Evolutionary conservation across 2,888 invertebrate genomes (phyloP), one percentile per base, ranked within the genome.

Genomic region (Apoderus coryli): DNA sequence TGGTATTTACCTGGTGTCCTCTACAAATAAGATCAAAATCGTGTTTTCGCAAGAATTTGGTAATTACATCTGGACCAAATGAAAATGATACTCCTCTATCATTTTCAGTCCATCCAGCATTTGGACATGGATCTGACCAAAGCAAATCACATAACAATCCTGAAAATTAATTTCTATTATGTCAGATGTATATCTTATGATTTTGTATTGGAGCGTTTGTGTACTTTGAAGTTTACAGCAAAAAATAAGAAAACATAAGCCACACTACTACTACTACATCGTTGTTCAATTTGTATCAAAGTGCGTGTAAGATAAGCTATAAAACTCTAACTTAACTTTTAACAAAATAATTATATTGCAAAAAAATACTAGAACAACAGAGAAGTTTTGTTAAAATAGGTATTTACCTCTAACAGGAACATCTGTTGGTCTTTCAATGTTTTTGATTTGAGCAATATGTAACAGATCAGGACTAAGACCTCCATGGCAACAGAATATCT

Each of bases 401-500:
- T 3, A 11, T 10, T 28, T 39, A 46, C 47, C 49, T 39, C 43
- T 33, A 9, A 35, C 36, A 4, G 53, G 50, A 14, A 53, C 41
- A 19, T 47, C 46, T 10, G 37, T 41, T 3, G 54, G 54, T 27
- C 54, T 40, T 33, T 39, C 12, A 14, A 53, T 50, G 29, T 44
- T 43, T 31, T 44, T 39, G 25, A 55, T 52, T 42, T 54, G 51
- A 19, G 44, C 44, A 11, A 55, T 43, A 25, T 48, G 42, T 14
- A 46, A 29, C 22, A 55, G 42, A 32, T 53, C 49, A 4, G 55
- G 55, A 38, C 55, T 55, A n/a, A 55, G 38, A 3, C 55, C 55
- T 11, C 55, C 55, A 35, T 55, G 55, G 32, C 55, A 55, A 27
- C 54, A 54, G 36, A 55, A 55, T 30, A 55, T 54, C 38, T 52